Evolutionary conservation across 2,888 invertebrate genomes (phyloP), one percentile per base, ranked within the genome.

Genomic region (Lasioglossum villosulum): DNA sequence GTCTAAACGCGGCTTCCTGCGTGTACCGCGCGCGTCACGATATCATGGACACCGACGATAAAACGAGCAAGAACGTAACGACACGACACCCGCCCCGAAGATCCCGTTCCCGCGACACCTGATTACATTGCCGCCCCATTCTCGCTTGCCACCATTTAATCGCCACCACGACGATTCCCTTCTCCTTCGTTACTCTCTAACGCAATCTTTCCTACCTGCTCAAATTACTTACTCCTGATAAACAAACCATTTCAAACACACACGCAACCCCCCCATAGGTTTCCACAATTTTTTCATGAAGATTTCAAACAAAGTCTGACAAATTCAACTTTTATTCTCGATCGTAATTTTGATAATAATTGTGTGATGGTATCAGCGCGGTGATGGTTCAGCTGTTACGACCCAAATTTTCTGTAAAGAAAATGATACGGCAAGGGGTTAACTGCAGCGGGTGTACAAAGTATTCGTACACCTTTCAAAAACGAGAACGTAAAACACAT

Each of bases 1-100:
- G 84, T 85, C 81, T 88, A 88, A 90, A 88, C 88, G 88, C 63
- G 84, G 39, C 88, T 86, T 90, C 86, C 83, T 86, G 79, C 83
- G 72, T 79, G 76, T 68, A 76, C 56, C 56, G 12, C 34, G 39
- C 12, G 30, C 68, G 12, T 27, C 37, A 37, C 77, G 70, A 77
- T 82, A 79, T 75, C 78, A 59, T n/a, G 56, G 19, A 68, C 71
- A 27, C 19, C 37, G 27, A 16, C 27, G 23, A 6, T 42, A 34
- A 83, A 78, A 56, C 37, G 30, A 66, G 42, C 16, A 48, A 79
- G 52, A 73, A 72, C 52, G 6, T 75, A 66, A 59, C 63, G 72
- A 75, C 37, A 27, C n/a, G 56, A n/a, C 56, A 12, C 56, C 4
- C 56, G 12, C 63, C 23, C 39, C 42, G 30, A 83, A 79, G 75